phyloP scores from a whole-genome alignment of 2,113 vertebrate genomes.

The Gymnocephalus cernua region DNA sequence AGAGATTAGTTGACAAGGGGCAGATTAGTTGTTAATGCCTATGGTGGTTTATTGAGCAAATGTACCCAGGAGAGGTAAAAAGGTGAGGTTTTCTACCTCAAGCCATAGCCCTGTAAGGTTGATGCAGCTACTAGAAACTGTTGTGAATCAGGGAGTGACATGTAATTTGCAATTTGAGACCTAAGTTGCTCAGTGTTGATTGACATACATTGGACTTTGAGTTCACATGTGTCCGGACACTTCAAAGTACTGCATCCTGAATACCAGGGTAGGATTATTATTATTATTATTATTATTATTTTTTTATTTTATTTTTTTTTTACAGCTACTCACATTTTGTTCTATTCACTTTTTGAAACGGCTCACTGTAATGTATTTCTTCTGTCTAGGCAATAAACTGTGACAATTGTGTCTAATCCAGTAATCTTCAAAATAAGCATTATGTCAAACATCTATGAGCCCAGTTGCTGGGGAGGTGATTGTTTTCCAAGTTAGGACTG shows the following conservation, averaged over 20 bases:
- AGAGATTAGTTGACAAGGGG: background rate
- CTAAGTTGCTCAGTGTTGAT: slow-evolving; percentile 2
- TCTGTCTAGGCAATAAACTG: background rate
- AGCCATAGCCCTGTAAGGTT: background rate
- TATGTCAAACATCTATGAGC: background rate
- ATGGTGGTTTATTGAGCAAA: background rate
- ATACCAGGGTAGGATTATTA: background rate
- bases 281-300: background rate
- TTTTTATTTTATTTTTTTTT: no score
- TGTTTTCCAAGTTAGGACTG: background rate
- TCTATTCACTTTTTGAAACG: background rate
- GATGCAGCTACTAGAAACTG: background rate
- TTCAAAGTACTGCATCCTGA: background rate
- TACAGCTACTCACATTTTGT: background rate
- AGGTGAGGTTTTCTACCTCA: slow-evolving; percentile 9
- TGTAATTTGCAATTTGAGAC: background rate
- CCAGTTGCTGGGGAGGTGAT: background rate
- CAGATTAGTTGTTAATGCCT: background rate
- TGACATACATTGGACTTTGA: background rate
- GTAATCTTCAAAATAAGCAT: background rate
- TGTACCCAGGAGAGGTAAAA: background rate
- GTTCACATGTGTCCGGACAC: background rate
- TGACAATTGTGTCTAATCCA: background rate
- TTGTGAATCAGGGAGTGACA: background rate
- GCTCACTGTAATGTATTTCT: background rate